Evolutionary conservation across 2,113 vertebrate species (phyloP), one percentile per base, ranked within the genome.

Genomic region (Lipotes vexillifer): DNA sequence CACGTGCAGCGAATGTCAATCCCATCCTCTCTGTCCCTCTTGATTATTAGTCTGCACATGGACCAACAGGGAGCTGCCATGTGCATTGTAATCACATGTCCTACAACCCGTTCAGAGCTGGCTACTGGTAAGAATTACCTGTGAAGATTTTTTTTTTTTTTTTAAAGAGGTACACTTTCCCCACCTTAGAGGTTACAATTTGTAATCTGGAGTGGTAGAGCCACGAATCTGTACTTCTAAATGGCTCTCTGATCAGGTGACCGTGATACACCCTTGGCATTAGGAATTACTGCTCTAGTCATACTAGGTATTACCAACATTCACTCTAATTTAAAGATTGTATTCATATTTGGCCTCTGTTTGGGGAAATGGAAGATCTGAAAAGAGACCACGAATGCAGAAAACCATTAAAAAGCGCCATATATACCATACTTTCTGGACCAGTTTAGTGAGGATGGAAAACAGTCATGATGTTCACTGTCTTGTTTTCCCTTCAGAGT

Each of bases 401-500:
- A 95, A 68, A 55, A 81, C 27, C 87, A 52, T 33, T 65, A 25
- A 80, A 95, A 86, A 82, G 13, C 65, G 49, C 27, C 57, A 17
- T 63, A 31, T 90, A 17, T n/a, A 36, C 10, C 46, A 5, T 69
- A 78, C 55, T 88, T 68, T 52, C 52, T n/a, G 3, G 38, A 49
- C 3, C 4, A 59, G 6, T 95, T 88, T 65, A 38, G 71, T 63
- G 41, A 87, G 75, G 61, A 57, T 71, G 36, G 74, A 68, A 72
- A 77, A 81, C 52, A 87, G 82, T 44, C 38, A 78, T 38, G 65
- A 90, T 52, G 96, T 93, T 94, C 84, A 93, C 31, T 93, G 90
- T 52, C 71, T 78, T 82, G 6, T 77, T 90, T 96, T 96, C 95
- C 94, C 92, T 93, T 97, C 46, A 69, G 92, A 90, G 69, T 95